A percentile compares a stretch with the other conserved stretches of the same genome.
Conservation (phyloP, 2,113 vertebrate genomes). For the Delphinus delphis region DNA sequence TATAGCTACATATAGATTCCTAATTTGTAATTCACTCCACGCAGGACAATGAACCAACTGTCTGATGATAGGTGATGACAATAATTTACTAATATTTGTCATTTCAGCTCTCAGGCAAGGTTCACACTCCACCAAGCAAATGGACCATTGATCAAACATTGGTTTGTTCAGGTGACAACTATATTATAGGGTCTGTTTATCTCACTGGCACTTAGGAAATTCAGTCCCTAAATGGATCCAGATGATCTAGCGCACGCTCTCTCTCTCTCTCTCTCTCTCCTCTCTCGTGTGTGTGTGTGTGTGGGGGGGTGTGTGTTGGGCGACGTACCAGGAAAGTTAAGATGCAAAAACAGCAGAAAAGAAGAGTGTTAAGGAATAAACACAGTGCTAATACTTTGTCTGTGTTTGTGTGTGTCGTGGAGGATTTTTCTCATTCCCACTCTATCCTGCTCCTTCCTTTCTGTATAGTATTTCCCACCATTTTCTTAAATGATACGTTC, state of each 20-base stretch:
- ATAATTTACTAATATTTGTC: constrained; percentile 78
- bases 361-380: not conserved
- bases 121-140: constrained; percentile 76
- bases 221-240: constrained; percentile 75
- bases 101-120: constrained; percentile 67
- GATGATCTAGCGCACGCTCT: constrained; percentile 40
- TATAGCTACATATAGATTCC: constrained; percentile 60
- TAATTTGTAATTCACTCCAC: constrained; percentile 64
- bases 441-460: not conserved
- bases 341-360: not conserved
- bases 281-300: not conserved
- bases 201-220: constrained; percentile 75
- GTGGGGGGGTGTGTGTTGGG: not conserved
- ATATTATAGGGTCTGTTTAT: constrained; percentile 76
- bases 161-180: constrained; percentile 80
- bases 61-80: constrained; percentile 68
- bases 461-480: not conserved
- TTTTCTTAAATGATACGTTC: not conserved
- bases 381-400: not conserved
- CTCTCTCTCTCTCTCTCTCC: not conserved
- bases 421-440: not conserved
- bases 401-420: not conserved
- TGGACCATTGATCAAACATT: constrained; percentile 77
- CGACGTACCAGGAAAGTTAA: not conserved
- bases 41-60: constrained; percentile 61